These are phyloP conservation scores for Poecilia latipinna DNA, from an alignment of 2,113 vertebrate genomes.

Conservation along the genomic window DNA sequence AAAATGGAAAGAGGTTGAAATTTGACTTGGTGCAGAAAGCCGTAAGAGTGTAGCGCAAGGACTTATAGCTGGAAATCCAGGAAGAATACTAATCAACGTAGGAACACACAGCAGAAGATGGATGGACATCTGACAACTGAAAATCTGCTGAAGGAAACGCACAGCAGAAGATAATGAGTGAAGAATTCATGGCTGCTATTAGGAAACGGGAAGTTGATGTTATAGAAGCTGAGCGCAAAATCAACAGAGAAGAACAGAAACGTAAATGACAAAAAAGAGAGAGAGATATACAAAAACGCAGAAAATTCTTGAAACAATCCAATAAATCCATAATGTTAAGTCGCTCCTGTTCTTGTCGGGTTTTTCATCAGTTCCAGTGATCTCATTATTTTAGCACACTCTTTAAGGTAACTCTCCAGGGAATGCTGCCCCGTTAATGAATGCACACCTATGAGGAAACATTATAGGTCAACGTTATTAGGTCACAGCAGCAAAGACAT, in stretches of 20 bases:
- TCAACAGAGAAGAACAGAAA: background rate
- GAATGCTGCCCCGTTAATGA: too few species aligned
- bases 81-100: background rate
- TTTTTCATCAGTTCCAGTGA: background rate
- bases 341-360: too few species aligned
- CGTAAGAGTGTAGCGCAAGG: background rate
- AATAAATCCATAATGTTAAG: too few species aligned
- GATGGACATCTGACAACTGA: background rate
- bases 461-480: too few species aligned
- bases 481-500: too few species aligned
- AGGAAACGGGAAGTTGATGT: background rate
- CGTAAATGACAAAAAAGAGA: background rate
- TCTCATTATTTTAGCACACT: background rate
- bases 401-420: background rate
- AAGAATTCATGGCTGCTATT: background rate
- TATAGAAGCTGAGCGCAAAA: background rate
- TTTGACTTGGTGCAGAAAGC: background rate
- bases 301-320: too few species aligned
- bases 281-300: background rate
- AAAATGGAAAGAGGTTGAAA: background rate
- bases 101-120: background rate
- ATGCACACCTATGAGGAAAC: too few species aligned
- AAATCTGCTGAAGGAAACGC: background rate
- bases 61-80: background rate
- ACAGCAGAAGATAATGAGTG: background rate